A percentile compares a stretch with the other conserved stretches of the same genome.
These are phyloP conservation scores for Harpegnathos saltator DNA, from an alignment of 1,140 invertebrate genomes.

Conservation along the genomic window DNA sequence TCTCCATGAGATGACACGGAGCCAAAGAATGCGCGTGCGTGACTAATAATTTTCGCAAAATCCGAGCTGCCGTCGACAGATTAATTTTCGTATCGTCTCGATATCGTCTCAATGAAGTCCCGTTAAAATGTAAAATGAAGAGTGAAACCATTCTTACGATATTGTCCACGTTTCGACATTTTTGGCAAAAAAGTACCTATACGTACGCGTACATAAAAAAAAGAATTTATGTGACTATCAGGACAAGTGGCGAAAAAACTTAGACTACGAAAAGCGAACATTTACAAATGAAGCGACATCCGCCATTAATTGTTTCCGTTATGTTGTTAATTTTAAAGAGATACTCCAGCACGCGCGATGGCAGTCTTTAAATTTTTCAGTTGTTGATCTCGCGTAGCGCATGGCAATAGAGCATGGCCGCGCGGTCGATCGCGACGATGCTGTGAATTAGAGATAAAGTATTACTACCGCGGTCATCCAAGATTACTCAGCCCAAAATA, in stretches of 20 bases:
- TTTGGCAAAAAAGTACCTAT: no score
- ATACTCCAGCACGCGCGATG: background rate
- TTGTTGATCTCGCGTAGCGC: background rate
- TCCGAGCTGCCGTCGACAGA: background rate
- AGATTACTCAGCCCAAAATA: background rate
- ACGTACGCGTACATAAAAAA: no score
- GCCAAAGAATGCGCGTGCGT: conserved; percentile 19
- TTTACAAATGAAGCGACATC: background rate
- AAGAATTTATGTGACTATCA: no score
- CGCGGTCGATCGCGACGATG: background rate
- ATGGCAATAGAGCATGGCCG: background rate
- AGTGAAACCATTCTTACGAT: background rate
- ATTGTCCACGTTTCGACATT: background rate
- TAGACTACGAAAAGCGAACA: no score
- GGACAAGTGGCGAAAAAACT: no score
- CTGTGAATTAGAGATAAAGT: background rate
- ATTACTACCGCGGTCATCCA: conserved; percentile 5
- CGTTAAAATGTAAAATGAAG: background rate
- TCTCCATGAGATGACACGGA: background rate
- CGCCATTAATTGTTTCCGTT: background rate
- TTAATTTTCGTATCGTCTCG: background rate
- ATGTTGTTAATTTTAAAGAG: background rate
- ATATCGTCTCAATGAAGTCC: background rate
- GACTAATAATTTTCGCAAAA: conserved; percentile 45
- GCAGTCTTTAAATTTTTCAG: background rate